Evolutionary conservation across 2,888 invertebrate species (phyloP), one percentile per base, ranked within the genome.

Genomic region (Branchinecta sandiegonensis): DNA sequence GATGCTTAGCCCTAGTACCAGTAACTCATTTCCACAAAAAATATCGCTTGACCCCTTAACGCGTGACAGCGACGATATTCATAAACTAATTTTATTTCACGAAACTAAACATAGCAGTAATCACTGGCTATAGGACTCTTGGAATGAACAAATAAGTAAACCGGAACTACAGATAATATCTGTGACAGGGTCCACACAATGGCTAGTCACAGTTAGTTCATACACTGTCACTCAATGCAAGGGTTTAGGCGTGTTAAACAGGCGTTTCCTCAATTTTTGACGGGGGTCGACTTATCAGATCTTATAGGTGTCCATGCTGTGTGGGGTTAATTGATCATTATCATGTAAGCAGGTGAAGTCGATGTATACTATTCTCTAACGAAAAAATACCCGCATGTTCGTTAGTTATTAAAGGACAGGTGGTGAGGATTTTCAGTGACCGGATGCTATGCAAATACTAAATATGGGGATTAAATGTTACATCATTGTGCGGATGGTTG

Each of bases 341-440:
- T 56, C 63, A 56, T 56, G n/a, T 56, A n/a, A 17, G 63, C 63
- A 56, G 63, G 63, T 56, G 63, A 56, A 56, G 63, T 56, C 63
- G 23, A 56, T 56, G 23, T 9, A 10, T 17, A 56, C 9, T 56
- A 56, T 56, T 56, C 63, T 56, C 14, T 56, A 56, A 56, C 23
- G 23, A 37, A 37, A 56, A 56, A 56, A 23, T 56, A 56, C 63
- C 63, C 63, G 63, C 63, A 56, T 56, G n/a, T 56, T 56, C 63
- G 23, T 23, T 17, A 10, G 14, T 56, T 56, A 56, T 56, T 23
- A 56, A 56, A 56, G 8, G 23, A 10, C 63, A n/a, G 23, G 63
- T 23, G n/a, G 63, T 56, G 6, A 37, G 37, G 37, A 37, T 37
- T 37, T 37, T 37, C 37, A 37, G 6, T 37, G 37, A 37, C 37